Base-by-base conservation (phyloP, 2,113 vertebrate species). In the Megaleporinus macrocephalus region DNA sequence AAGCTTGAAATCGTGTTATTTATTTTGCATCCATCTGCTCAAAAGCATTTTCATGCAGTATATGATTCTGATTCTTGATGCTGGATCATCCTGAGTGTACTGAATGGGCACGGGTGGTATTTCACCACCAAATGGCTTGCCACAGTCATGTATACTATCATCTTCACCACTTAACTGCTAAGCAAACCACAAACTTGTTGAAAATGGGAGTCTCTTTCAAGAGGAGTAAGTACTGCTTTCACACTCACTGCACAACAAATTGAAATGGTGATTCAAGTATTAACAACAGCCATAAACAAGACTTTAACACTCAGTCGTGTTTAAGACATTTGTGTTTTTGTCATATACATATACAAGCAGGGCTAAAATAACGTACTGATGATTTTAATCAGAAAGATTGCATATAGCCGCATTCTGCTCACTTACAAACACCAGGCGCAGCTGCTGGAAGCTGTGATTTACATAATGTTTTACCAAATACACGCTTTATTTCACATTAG, bases 271-370 rank as follows among this genome's bases (percentile, higher is more conserved):
- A 73, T 84, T 70, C 44, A 76, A 84, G 59, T 29, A 63, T 73
- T 63, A 78, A 59, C 73, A 61, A 76, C 13, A 33, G 55, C 55
- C 36, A 30, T 75, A 81, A 86, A 84, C 73, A 80, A 66, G 66
- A 68, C 72, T 79, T 79, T 83, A 75, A 82, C 51, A 63, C 72
- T 76, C 20, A 76, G 30, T 66, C 24, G 36, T 76, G 72, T 61
- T 79, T 70, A 63, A 47, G 55, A 49, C 59, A 20, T 57, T 7
- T 75, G 68, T 53, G 30, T 59, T n/a, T 33, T 70, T 41, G 51
- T n/a, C 33, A 53, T 78, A 44, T 29, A 75, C 49, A 77, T 18
- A 63, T 62, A 73, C 29, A 68, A 20, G 53, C 51, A 53, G 72
- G 5, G 20, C 47, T 29, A 33, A 79, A 80, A 62, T 73, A 55